Conservation (phyloP, 2,797 vertebrate genomes). For the Percopsis omiscomaycus region DNA sequence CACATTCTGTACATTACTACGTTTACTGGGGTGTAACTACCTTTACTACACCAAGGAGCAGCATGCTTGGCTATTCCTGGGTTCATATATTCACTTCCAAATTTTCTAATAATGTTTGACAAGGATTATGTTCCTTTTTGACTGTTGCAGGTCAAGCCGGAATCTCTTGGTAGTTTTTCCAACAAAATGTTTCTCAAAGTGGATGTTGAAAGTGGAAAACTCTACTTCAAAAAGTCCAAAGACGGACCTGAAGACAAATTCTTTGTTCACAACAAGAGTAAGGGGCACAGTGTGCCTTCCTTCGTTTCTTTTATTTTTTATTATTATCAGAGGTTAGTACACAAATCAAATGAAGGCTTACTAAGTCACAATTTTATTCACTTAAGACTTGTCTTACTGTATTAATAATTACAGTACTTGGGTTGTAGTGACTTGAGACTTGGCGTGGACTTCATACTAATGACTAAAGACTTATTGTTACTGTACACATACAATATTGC, state of each 20-base stretch:
- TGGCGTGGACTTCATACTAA: no score
- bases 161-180: slow-evolving; percentile 85
- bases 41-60: no score
- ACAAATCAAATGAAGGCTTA: not conserved
- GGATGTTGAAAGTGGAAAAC: slow-evolving; percentile 93
- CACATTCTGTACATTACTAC: no score
- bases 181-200: slow-evolving; percentile 94
- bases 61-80: no score
- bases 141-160: slow-evolving; percentile 86
- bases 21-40: no score
- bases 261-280: slow-evolving; percentile 96
- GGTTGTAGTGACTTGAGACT: not conserved
- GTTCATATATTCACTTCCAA: not conserved
- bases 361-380: no score
- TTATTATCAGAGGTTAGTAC: not conserved
- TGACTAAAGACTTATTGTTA: not conserved
- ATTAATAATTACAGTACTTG: not conserved
- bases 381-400: no score
- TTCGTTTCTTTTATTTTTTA: not conserved
- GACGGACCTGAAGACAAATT: slow-evolving; percentile 96
- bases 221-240: slow-evolving; percentile 92
- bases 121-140: slow-evolving; percentile 25
- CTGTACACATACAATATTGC: not conserved
- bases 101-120: not conserved
- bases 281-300: slow-evolving; percentile 32